A percentile compares a stretch with the other conserved stretches of the same genome.
phyloP scores from a whole-genome alignment of 37 sponge, comb jelly and placozoan species.

The Spongia lamella region DNA sequence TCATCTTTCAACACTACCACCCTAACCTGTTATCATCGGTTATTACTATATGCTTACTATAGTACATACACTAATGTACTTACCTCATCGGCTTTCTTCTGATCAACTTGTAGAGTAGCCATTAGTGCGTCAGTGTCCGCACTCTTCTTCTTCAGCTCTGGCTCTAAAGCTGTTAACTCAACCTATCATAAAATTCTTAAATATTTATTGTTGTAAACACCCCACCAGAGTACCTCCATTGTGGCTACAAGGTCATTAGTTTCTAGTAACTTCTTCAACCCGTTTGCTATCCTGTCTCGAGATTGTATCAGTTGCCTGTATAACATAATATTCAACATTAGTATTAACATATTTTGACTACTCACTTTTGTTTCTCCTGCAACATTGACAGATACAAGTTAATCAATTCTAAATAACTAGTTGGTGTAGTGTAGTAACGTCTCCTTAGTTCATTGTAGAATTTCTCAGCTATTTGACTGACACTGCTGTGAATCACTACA shows the following conservation, averaged over 20 bases:
- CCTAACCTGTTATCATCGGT: conserved; percentile 40
- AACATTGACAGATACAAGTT: conserved; percentile 93
- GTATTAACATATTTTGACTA: not conserved
- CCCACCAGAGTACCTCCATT: conserved; percentile 62
- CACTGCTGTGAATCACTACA: conserved; percentile 95
- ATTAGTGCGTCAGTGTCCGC: conserved; percentile 85
- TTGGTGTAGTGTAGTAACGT: conserved; percentile 97
- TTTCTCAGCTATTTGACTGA: conserved; percentile 83
- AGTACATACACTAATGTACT: not conserved
- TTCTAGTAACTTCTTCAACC: conserved; percentile 92
- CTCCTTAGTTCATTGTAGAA: conserved; percentile 93
- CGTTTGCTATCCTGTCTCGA: conserved; percentile 90
- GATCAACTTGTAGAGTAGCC: conserved; percentile 87
- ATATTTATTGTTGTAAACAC: not conserved
- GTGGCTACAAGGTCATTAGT: conserved; percentile 94
- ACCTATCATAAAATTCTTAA: conserved; percentile 27
- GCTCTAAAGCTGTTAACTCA: conserved; percentile 92
- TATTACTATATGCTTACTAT: not conserved
- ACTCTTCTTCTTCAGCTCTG: conserved; percentile 86
- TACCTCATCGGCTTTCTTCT: conserved; percentile 84
- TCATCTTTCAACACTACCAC: conserved; percentile 91
- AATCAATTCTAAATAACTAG: conserved; percentile 97
- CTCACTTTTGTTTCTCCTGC: conserved; percentile 85
- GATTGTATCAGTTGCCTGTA: conserved; percentile 75
- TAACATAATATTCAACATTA: not conserved